These are phyloP conservation scores for Sminthopsis crassicaudata DNA, from an alignment of 2,113 vertebrate genomes.

Conservation along the genomic window DNA sequence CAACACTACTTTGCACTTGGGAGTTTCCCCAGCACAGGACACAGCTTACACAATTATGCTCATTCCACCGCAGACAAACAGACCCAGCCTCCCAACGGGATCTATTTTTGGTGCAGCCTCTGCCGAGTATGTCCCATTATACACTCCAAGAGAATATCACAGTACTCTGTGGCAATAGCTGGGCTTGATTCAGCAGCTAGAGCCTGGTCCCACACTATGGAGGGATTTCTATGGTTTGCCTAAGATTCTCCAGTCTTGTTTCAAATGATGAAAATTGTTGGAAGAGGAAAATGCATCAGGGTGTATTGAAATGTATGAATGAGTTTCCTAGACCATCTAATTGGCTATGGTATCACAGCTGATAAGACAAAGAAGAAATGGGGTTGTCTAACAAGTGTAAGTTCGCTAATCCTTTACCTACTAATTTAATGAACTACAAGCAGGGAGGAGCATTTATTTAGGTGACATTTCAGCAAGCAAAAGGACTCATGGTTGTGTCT, in stretches of 20 bases:
- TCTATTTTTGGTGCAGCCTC: neutral
- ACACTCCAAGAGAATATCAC: neutral
- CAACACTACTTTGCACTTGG: neutral
- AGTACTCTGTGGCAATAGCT: neutral
- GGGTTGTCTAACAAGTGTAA: neutral
- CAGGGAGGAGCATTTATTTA: neutral
- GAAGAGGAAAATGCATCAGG: conserved; percentile 5
- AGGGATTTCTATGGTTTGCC: conserved; percentile 5
- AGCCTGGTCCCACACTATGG: neutral
- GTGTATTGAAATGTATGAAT: conserved; percentile 2
- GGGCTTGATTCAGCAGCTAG: neutral
- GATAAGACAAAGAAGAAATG: no score
- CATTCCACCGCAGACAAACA: neutral
- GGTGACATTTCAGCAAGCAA: neutral
- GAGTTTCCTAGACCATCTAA: no score
- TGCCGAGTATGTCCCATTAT: neutral
- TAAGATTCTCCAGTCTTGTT: conserved; percentile 29
- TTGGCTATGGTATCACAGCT: neutral
- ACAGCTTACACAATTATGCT: neutral
- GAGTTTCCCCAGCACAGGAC: neutral
- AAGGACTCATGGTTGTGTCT: neutral
- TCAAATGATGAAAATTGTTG: conserved; percentile 45
- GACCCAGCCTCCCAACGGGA: conserved; percentile 5
- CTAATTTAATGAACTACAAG: neutral
- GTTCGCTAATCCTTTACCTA: neutral